Conservation (phyloP, 2,888 invertebrate genomes). For the Nebria salina region DNA sequence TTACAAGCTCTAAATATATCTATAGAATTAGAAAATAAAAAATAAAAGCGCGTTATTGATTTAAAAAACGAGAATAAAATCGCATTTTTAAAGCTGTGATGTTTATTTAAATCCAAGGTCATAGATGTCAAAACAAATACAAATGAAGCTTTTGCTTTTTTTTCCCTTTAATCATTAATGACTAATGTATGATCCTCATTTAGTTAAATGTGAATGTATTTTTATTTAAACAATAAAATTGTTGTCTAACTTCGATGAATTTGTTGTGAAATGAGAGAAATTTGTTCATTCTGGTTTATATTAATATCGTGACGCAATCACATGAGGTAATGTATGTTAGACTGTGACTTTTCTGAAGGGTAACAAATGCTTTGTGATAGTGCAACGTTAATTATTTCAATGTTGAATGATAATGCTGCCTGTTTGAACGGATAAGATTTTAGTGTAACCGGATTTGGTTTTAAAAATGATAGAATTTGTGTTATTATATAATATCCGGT, state of each 20-base stretch:
- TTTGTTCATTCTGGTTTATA: background rate
- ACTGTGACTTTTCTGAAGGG: constrained; percentile 7
- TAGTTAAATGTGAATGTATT: too few relatives aligned
- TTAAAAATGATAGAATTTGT: background rate
- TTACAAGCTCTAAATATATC: too few relatives aligned
- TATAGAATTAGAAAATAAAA: background rate
- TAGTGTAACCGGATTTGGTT: constrained; percentile 2
- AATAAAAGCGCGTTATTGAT: background rate
- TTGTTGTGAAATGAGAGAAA: background rate
- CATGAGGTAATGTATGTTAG: constrained; percentile 11
- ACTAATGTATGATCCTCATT: too few relatives aligned
- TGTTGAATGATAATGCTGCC: background rate
- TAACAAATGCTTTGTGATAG: background rate
- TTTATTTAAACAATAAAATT: too few relatives aligned
- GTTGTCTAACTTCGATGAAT: too few relatives aligned
- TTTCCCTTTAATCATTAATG: too few relatives aligned
- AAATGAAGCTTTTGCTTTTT: too few relatives aligned
- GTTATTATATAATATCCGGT: background rate
- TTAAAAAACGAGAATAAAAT: background rate
- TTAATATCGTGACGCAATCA: background rate
- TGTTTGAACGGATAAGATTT: constrained; percentile 13
- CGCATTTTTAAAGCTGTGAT: too few relatives aligned
- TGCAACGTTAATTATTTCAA: constrained; percentile 4
- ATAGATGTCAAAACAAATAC: too few relatives aligned
- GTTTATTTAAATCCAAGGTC: too few relatives aligned